Evolutionary conservation across 2,113 vertebrate species (phyloP), one percentile per base, ranked within the genome.

Genomic region (Zapus hudsonius): DNA sequence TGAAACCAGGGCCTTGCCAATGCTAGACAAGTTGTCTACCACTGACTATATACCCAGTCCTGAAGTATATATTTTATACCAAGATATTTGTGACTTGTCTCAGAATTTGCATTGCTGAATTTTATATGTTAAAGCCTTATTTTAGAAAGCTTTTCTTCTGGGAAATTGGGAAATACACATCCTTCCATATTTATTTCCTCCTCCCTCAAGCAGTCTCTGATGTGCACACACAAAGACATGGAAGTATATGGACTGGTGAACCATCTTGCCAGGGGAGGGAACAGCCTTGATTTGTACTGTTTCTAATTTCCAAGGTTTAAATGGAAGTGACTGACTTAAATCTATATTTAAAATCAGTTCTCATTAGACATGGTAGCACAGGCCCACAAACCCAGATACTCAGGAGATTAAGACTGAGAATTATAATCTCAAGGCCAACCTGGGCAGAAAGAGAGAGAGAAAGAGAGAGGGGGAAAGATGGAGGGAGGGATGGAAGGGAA

Each of bases 21-120:
- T 52, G 52, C 52, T 52, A 52, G 52, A 52, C 52, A 52, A 52
- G 6, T 52, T 10, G 12, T 52, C 52, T 10, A 52, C 7, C 52
- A 52, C 52, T 52, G 52, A 52, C 11, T 52, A 52, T 52, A 52
- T 52, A 10, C 12, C 47, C 47, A 13, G 52, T 52, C 52, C 52
- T 52, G 52, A 10, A 52, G 5, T 27, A 36, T 64, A 74, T 7
- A 38, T 6, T 69, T 89, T 69, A 70, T 66, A 27, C 93, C 52
- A 94, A 70, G 7, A 22, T 61, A 44, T 9, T 78, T 79, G 13
- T 87, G 59, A 69, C 33, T 92, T 82, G 31, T 36, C 95, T 85
- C 52, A 78, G n/a, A 70, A 59, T 93, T 93, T 84, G 27, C 27
- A 36, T 92, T 91, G 75, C 38, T 76, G 12, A 36, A 42, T 82